phyloP scores from a whole-genome alignment of 1,140 invertebrate genomes.

The Brachionus rubens region DNA sequence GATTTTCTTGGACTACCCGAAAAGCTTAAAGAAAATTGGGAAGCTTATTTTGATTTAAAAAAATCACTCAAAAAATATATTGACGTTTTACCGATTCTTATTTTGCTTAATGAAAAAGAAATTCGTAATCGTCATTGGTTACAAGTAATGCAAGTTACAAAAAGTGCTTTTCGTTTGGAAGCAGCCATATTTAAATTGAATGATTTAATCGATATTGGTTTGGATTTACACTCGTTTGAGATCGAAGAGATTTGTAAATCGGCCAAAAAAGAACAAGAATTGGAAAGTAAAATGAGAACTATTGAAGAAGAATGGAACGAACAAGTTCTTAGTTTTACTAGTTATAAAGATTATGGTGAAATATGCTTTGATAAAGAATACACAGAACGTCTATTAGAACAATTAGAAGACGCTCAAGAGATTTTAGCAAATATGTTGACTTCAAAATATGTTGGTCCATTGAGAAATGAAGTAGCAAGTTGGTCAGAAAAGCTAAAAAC shows the following conservation, averaged over 20 bases:
- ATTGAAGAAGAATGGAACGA: constrained; percentile 62
- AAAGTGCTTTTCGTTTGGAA: constrained; percentile 58
- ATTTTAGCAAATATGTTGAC: constrained; percentile 49
- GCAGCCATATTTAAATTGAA: constrained; percentile 58
- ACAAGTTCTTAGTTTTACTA: constrained; percentile 59
- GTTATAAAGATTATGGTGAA: constrained; percentile 58
- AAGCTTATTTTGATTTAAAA: constrained; percentile 27
- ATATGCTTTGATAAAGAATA: constrained; percentile 57
- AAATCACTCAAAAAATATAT: constrained; percentile 36
- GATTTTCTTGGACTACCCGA: constrained; percentile 34
- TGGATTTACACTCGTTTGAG: constrained; percentile 57
- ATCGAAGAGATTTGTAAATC: constrained; percentile 59
- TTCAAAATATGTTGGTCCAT: constrained; percentile 53
- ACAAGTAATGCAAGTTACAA: constrained; percentile 60
- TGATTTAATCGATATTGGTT: constrained; percentile 58
- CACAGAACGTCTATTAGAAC: constrained; percentile 58
- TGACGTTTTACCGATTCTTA: constrained; percentile 16
- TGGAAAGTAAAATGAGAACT: constrained; percentile 58
- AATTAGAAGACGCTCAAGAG: constrained; percentile 60
- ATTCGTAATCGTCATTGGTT: constrained; percentile 61
- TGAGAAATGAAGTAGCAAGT: constrained; percentile 58
- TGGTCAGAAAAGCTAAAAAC: constrained; percentile 61
- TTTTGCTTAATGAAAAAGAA: constrained; percentile 49
- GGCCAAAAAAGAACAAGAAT: constrained; percentile 58
- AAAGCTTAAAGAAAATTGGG: constrained; percentile 44